Evolutionary conservation across 2,797 vertebrate genomes (phyloP).

Genomic region (Salarias fasciatus): DNA sequence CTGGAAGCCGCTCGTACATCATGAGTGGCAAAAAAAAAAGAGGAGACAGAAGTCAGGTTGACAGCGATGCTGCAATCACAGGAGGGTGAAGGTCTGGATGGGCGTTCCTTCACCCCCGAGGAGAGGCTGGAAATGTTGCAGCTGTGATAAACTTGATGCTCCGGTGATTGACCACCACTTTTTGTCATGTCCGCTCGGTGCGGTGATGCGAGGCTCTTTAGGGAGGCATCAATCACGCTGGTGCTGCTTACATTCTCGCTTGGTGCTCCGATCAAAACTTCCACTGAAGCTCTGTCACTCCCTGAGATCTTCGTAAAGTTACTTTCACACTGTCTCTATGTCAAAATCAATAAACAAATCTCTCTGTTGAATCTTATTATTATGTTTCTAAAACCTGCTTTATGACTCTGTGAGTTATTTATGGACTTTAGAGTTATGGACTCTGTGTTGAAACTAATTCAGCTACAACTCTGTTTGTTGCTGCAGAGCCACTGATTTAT

Average conservation of each 20-base stretch:
- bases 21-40: not conserved
- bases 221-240: slow-evolving; percentile 4
- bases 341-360: no score
- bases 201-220: not conserved
- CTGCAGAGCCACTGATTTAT: no score
- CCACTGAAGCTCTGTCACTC: not conserved
- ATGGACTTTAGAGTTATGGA: no score
- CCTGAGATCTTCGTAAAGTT: no score
- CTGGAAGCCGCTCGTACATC: slow-evolving; percentile 8
- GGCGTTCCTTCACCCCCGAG: not conserved
- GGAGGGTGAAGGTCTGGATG: slow-evolving; percentile 2
- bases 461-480: no score
- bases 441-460: no score
- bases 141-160: slow-evolving; percentile 7
- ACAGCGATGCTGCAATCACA: slow-evolving; percentile 1
- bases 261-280: not conserved
- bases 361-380: no score
- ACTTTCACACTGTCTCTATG: no score
- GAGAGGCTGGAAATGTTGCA: not conserved
- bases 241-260: not conserved
- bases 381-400: no score
- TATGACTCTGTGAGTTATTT: no score
- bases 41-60: not conserved
- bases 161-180: slow-evolving; percentile 4
- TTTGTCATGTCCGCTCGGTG: slow-evolving; percentile 10